Evolutionary conservation across 2,797 vertebrate genomes (phyloP).

Genomic region (Eulemur coronatus): DNA sequence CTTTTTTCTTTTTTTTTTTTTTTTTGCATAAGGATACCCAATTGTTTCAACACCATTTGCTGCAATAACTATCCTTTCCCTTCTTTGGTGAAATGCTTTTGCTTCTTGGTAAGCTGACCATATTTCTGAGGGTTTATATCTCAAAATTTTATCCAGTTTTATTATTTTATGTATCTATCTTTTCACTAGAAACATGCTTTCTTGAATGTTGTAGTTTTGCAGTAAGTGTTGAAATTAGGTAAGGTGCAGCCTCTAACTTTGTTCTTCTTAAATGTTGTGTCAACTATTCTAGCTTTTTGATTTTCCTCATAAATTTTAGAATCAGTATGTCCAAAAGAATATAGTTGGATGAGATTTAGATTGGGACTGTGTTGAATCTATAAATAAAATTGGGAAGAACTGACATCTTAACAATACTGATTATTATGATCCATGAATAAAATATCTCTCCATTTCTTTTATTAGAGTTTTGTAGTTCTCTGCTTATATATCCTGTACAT

Average conservation of each 20-base stretch:
- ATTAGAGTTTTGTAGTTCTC: background rate
- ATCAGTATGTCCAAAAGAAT: background rate
- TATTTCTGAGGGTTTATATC: background rate
- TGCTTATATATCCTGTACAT: background rate
- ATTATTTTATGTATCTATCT: background rate
- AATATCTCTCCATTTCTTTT: background rate
- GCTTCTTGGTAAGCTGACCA: background rate
- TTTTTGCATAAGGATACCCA: background rate
- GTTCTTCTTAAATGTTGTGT: background rate
- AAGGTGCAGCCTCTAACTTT: background rate
- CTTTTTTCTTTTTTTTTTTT: background rate
- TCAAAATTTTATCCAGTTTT: background rate
- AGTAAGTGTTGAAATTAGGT: background rate
- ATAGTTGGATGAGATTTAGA: background rate
- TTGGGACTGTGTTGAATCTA: background rate
- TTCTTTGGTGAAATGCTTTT: background rate
- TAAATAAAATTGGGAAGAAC: background rate
- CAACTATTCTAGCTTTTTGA: background rate
- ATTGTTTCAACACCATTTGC: background rate
- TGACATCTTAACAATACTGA: background rate
- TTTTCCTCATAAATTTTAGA: background rate
- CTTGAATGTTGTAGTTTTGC: background rate
- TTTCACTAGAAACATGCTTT: background rate
- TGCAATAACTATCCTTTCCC: background rate
- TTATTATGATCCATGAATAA: background rate